phyloP scores from a whole-genome alignment of 2,113 vertebrate species.

The Cyrtonyx montezumae region DNA sequence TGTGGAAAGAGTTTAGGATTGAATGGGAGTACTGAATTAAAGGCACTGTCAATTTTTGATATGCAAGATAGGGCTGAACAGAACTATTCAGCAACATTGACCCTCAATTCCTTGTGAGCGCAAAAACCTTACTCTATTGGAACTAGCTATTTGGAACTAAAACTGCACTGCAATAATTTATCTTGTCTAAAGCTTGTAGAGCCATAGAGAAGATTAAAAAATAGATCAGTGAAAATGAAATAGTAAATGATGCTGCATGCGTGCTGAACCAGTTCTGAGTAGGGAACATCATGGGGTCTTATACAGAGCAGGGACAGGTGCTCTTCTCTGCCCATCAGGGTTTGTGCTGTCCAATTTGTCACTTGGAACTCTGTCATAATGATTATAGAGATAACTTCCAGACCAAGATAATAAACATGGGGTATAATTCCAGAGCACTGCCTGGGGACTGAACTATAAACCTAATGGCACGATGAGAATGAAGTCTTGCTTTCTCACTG shows the following conservation, averaged over 20 bases:
- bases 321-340: accelerated
- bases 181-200: not conserved
- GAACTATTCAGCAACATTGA: not conserved
- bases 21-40: not conserved
- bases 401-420: constrained; percentile 18
- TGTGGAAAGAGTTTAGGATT: not conserved
- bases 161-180: not conserved
- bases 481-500: constrained; percentile 41
- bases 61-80: not conserved
- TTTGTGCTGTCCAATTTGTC: not conserved
- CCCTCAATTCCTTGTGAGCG: not conserved
- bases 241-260: not conserved
- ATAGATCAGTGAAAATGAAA: not conserved
- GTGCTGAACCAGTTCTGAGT: not conserved
- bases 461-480: constrained; percentile 33
- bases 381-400: constrained; percentile 33
- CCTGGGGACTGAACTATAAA: constrained; percentile 29
- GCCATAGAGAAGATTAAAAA: not conserved
- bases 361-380: not conserved
- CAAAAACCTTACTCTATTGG: not conserved
- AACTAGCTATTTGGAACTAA: not conserved
- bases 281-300: not conserved
- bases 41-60: not conserved
- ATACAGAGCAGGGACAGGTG: not conserved
- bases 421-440: constrained; percentile 18